These are phyloP conservation scores for Drosophila arawakana DNA, from an alignment of 1,140 invertebrate species.

Conservation along the genomic window DNA sequence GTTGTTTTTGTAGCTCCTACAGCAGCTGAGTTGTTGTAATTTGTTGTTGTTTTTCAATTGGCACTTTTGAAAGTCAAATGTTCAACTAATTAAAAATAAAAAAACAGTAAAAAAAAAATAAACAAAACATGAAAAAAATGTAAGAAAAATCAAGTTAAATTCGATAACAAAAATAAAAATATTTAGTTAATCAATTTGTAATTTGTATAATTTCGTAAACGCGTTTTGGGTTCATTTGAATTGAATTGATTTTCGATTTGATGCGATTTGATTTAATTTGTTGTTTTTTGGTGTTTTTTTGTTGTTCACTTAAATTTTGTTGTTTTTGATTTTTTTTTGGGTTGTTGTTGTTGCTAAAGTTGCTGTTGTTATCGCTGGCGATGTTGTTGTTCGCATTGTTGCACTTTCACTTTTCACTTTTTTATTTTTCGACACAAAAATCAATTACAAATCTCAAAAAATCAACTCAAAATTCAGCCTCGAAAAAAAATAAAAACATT, in stretches of 20 bases:
- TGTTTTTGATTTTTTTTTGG: slow-evolving; percentile 1
- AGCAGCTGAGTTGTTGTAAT: slow-evolving; percentile 26
- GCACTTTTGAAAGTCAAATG: slow-evolving; percentile 76
- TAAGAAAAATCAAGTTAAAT: slow-evolving; percentile 18
- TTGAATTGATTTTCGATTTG: slow-evolving; percentile 16
- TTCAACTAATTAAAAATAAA: slow-evolving; percentile 51
- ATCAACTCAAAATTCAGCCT: slow-evolving; percentile 20
- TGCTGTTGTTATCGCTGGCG: slow-evolving; percentile 27
- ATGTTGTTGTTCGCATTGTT: slow-evolving; percentile 49
- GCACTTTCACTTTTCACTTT: slow-evolving; percentile 83
- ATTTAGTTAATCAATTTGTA: slow-evolving; percentile 46
- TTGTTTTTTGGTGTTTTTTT: background rate
- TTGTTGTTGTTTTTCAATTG: slow-evolving; percentile 50
- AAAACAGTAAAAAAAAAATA: slow-evolving; percentile 35
- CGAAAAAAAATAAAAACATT: slow-evolving; percentile 11
- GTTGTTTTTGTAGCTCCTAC: slow-evolving; percentile 33
- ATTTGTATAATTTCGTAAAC: slow-evolving; percentile 14
- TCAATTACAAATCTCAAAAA: slow-evolving; percentile 52
- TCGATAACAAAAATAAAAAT: slow-evolving; percentile 16
- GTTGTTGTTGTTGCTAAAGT: slow-evolving; percentile 18
- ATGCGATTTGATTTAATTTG: background rate
- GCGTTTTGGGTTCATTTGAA: slow-evolving; percentile 14
- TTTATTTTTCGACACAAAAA: slow-evolving; percentile 51
- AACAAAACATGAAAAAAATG: slow-evolving; percentile 23
- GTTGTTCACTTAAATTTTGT: slow-evolving; percentile 6